Base-by-base conservation (phyloP, 2,888 invertebrate species). In the Neuroscelio doddi region DNA sequence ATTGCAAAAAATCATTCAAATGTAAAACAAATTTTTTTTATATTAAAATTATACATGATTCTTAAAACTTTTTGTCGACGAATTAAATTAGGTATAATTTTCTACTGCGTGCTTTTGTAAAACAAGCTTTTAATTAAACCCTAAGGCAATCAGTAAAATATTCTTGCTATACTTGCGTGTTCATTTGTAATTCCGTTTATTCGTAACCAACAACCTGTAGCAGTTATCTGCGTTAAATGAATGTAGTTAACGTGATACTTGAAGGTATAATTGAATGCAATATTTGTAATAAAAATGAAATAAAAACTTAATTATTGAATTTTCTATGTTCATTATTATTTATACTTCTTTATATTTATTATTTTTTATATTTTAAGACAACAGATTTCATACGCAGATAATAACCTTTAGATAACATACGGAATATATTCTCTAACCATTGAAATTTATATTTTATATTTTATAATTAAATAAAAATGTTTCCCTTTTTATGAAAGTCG, bases 181-280 rank as follows among this genome's bases (percentile, higher is more conserved):
- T 59, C 59, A 41, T 64, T 59, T 59, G 64, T 64, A 64, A 64
- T 64, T 64, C 59, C 64, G 59, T 64, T 64, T 59, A 51, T 55
- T 46, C 59, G 55, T 55, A 64, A 59, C 58, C 55, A 51, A 55
- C 64, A 64, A 65, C 64, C 64, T 65, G 64, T 65, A 59, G 64
- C 64, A 36, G 64, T 64, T 55, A 59, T 50, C 64, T 64, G 58
- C 55, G 38, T 51, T 64, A 64, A 64, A 59, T 38, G 64, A 50
- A 30, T 52, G 57, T 39, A 52, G 46, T 57, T 52, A 64, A 64
- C 47, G 50, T 32, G 50, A 55, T 64, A 59, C 59, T 64, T 64
- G 53, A 34, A 50, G 50, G 50, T 47, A 52, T 49, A 41, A 55
- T 45, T 47, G 42, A 47, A 58, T 36, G 34, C 50, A 32, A 39